phyloP scores from a whole-genome alignment of 2,797 vertebrate species.

The Peromyscus aztecus region DNA sequence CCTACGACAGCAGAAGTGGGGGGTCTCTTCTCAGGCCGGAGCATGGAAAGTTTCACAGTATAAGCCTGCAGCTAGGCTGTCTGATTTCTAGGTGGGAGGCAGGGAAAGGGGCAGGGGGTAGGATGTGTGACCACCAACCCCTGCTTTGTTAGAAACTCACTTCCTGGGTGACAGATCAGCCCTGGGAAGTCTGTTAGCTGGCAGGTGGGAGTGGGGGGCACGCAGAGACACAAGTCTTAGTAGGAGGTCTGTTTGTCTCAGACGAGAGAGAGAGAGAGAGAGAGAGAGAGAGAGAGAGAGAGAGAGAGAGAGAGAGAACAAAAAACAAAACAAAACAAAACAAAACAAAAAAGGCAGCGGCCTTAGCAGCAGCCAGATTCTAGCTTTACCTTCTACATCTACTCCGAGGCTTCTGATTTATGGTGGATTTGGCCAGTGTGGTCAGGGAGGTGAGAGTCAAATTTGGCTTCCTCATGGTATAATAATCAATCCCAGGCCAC shows the following conservation, averaged over 20 bases:
- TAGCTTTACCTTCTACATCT: not conserved
- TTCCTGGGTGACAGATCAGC: not conserved
- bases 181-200: not conserved
- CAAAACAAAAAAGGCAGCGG: not conserved
- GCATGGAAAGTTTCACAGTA: not conserved
- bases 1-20: not conserved
- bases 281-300: too few species aligned
- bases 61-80: not conserved
- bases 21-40: not conserved
- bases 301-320: not conserved
- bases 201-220: too few species aligned
- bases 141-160: not conserved
- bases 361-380: not conserved
- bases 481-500: not conserved
- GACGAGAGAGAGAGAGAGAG: too few species aligned
- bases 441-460: not conserved
- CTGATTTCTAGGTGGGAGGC: not conserved
- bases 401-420: not conserved
- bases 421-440: not conserved
- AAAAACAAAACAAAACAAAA: not conserved
- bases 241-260: not conserved
- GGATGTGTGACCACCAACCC: not conserved
- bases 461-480: not conserved
- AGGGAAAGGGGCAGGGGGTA: not conserved
- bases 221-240: not conserved